Base-by-base conservation (phyloP, 2,888 invertebrate species). In the Lucinisca nassula region DNA sequence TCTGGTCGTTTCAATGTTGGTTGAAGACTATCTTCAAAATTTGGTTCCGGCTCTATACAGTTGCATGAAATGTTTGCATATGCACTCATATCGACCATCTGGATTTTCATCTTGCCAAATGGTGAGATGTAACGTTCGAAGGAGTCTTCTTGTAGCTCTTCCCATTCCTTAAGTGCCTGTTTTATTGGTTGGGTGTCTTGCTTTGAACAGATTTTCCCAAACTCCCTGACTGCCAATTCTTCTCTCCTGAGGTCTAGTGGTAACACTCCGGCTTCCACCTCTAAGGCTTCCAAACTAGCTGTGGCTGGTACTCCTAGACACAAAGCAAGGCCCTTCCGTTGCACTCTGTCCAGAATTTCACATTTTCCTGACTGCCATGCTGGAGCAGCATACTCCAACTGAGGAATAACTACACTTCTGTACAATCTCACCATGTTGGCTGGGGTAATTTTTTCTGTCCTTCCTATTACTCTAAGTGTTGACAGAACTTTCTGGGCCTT, bases 221-320 rank as follows among this genome's bases (percentile, higher is more conserved):
- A 49, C 35, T 82, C 77, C 38, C 82, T 77, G 24, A 82, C 27
- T 21, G 51, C 30, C 21, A 82, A 8, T 38, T 82, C 67, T 35
- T 77, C 58, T 37, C 58, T 45, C 45, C 78, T 83, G 3, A 83
- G 24, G 32, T 83, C 83, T 8, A 83, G 38, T 72, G 83, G 82
- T 10, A 72, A 27, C 6, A 55, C 61, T 27, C 61, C 30, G 61
- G 61, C 61, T 4, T 61, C 61, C 17, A 61, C 61, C 61, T 61
- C 30, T 30, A 61, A 30, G 51, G 27, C 40, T n/a, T 78, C 78
- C 24, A 3, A 30, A 38, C 83, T 78, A 32, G 30, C 58, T 3
- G 78, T 58, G 24, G 27, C 58, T 10, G 51, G 58, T 30, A 73
- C 55, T 32, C 78, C 83, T n/a, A 78, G 76, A 51, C 77, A 82